phyloP scores from a whole-genome alignment of 1,140 invertebrate genomes.

The Bombus terrestris region DNA sequence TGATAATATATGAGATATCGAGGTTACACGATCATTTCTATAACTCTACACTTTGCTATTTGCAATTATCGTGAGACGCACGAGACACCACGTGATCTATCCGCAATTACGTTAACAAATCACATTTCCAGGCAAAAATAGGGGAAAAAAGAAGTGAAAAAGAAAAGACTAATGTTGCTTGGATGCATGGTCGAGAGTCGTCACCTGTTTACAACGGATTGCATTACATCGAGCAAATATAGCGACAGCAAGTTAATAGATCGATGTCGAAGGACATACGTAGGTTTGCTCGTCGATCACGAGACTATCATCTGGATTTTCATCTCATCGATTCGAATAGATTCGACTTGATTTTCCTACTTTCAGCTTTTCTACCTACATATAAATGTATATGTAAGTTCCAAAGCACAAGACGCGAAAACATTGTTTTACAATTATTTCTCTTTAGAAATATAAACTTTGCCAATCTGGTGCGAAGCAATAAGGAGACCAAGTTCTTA shows the following conservation, averaged over 20 bases:
- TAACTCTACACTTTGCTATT: not conserved
- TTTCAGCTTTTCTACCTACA: not conserved
- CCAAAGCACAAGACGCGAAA: not conserved
- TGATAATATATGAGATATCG: not conserved
- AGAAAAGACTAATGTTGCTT: not conserved
- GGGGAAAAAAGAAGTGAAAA: not conserved
- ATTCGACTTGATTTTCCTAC: not conserved
- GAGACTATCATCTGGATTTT: slow-evolving; percentile 42
- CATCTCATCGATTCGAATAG: slow-evolving; percentile 45
- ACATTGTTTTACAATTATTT: not conserved
- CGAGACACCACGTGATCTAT: not conserved
- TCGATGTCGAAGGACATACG: slow-evolving; percentile 61
- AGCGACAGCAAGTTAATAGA: slow-evolving; percentile 40
- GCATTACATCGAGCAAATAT: slow-evolving; percentile 43
- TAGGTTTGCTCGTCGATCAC: slow-evolving; percentile 54
- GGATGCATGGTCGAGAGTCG: not conserved
- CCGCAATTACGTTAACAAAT: not conserved
- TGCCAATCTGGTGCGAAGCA: no score
- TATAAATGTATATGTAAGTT: not conserved
- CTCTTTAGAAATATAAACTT: no score
- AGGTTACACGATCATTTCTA: not conserved
- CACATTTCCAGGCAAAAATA: not conserved
- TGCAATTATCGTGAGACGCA: not conserved
- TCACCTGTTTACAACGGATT: slow-evolving; percentile 52
- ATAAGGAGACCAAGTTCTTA: not conserved